Conservation (phyloP, 2,888 invertebrate species). For the Caenorhabditis sulstoni region DNA sequence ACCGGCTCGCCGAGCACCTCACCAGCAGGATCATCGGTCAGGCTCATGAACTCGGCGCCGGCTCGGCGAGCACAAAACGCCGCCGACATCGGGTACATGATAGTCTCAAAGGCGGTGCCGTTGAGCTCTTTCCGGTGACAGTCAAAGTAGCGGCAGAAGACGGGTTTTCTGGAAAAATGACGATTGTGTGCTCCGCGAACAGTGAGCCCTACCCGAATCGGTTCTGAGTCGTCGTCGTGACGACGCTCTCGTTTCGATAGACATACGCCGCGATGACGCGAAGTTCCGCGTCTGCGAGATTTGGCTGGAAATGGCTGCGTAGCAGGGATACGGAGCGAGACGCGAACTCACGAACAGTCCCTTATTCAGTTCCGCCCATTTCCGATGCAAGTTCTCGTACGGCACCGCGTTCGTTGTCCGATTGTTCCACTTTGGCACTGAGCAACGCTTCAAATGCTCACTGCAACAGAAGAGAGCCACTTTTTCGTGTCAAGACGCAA, state of each 20-base stretch:
- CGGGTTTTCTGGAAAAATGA: neutral
- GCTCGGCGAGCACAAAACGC: conserved; percentile 11
- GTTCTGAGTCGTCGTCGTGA: conserved; percentile 9
- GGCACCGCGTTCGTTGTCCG: neutral
- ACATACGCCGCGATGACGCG: conserved; percentile 9
- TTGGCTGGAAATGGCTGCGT: too few relatives aligned
- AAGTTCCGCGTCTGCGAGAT: neutral
- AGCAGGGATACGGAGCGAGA: too few relatives aligned
- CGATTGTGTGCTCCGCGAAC: too few relatives aligned
- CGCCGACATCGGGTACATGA: conserved; percentile 14
- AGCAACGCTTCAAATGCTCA: too few relatives aligned
- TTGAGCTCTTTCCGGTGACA: conserved; percentile 12
- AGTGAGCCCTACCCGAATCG: neutral
- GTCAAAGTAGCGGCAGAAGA: conserved; percentile 24
- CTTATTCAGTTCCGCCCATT: neutral
- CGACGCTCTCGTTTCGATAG: conserved; percentile 11
- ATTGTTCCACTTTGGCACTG: neutral
- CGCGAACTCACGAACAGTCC: neutral
- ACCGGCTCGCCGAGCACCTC: neutral
- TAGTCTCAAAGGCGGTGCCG: neutral
- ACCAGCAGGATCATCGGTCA: neutral
- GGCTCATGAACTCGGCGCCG: conserved; percentile 8
- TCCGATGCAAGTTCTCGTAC: neutral
- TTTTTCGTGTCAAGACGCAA: too few relatives aligned
- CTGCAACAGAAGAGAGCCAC: too few relatives aligned